These are phyloP conservation scores for Rhagologus leucostigma DNA, from an alignment of 2,113 vertebrate genomes.

Conservation along the genomic window DNA sequence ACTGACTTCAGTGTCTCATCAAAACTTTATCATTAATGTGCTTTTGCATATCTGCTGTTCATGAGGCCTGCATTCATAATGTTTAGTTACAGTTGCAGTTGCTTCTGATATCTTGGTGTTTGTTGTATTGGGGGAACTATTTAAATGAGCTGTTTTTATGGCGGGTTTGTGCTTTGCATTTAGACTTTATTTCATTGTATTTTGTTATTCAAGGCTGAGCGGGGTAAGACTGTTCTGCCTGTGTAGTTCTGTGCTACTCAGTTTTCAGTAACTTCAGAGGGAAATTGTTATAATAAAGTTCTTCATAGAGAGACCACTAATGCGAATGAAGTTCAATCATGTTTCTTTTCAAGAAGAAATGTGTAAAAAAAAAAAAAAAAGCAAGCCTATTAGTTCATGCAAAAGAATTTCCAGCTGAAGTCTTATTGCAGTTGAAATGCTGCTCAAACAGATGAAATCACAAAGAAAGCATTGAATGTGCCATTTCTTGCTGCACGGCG, in stretches of 20 bases:
- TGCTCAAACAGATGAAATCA: background rate
- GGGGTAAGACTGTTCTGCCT: background rate
- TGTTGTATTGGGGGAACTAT: background rate
- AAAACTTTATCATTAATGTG: accelerated
- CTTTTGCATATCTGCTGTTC: background rate
- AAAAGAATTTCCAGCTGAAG: background rate
- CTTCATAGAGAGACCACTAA: background rate
- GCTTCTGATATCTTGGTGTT: background rate
- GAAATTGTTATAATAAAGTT: background rate
- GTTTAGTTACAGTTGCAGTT: background rate
- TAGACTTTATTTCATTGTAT: background rate
- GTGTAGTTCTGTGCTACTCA: background rate
- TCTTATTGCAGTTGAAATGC: background rate
- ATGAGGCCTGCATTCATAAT: background rate
- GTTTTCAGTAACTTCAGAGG: background rate
- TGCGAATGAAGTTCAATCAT: background rate
- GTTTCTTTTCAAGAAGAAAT: accelerated
- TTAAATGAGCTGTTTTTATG: background rate
- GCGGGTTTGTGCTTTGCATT: background rate
- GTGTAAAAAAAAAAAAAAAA: no score
- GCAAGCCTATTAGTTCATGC: accelerated
- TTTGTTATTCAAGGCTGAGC: background rate
- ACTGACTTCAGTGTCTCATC: background rate
- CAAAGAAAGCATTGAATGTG: background rate
- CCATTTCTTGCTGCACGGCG: background rate